Evolutionary conservation across 2,888 invertebrate species (phyloP), one percentile per base, ranked within the genome.

Genomic region (Pheosia tremula): DNA sequence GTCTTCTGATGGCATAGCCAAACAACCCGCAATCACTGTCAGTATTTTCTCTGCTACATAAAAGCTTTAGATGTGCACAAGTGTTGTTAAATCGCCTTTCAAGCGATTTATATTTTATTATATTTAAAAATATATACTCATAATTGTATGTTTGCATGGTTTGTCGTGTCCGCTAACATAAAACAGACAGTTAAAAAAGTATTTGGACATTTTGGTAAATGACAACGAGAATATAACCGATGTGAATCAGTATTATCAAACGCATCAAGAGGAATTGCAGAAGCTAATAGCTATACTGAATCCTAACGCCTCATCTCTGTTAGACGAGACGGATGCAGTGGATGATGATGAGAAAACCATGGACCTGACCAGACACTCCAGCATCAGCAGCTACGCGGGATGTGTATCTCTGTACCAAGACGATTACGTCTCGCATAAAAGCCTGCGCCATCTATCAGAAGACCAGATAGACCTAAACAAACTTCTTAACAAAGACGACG

Each of bases 151-250:
- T 89, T 91, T 93, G 93, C 93, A 93, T 93, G 93, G 91, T 92
- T 87, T 93, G 92, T 86, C 77, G 88, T 90, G 88, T 80, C 66
- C 69, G 74, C 80, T 75, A 81, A 79, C 83, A 80, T 74, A 72
- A 77, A 70, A 75, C 84, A 94, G 94, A 83, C 92, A 94, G 83
- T 84, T 94, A 82, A 91, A 89, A 86, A 95, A 95, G 78, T 95
- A 95, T 85, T 91, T 95, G 88, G 95, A 95, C 89, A 95, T 95
- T 91, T 89, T 95, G 79, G 94, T 92, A 75, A 90, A 93, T 13
- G 90, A 92, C 60, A 90, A 94, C 60, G 92, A 93, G 59, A 91
- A 81, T 56, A 84, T 85, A 3, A 83, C 88, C 5, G 93, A 92
- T 71, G 74, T 93, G 65, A 89, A 87, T 66, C 80, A 89, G 61